A percentile compares a stretch with the other conserved stretches of the same genome.
These are phyloP conservation scores for Podilymbus podiceps DNA, from an alignment of 2,113 vertebrate genomes.

Conservation along the genomic window DNA sequence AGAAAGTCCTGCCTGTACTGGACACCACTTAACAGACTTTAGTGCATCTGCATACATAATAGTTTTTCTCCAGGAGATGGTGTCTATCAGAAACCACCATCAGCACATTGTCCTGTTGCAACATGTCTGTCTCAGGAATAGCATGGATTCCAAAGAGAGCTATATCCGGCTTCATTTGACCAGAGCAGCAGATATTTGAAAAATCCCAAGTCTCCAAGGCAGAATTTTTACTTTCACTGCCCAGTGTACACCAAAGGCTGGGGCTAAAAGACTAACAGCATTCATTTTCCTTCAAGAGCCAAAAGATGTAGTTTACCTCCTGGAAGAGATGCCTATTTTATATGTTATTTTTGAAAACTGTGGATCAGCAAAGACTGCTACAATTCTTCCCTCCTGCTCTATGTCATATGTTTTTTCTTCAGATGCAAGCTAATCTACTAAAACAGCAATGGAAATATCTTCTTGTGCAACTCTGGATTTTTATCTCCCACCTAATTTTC, in stretches of 20 bases:
- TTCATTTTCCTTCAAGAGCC: not conserved
- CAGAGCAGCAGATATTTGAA: not conserved
- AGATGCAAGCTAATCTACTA: not conserved
- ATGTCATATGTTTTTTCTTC: not conserved
- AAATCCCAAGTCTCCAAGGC: not conserved
- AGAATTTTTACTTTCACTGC: not conserved
- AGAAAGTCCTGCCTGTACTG: not conserved
- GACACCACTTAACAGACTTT: too few relatives aligned
- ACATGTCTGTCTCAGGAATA: not conserved
- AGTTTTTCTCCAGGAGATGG: not conserved
- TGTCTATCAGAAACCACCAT: not conserved
- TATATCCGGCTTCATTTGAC: not conserved
- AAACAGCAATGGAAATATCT: not conserved
- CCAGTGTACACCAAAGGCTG: not conserved
- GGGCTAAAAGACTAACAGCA: not conserved
- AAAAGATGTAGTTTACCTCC: not conserved
- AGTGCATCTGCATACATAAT: not conserved
- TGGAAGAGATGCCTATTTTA: not conserved
- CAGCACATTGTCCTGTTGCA: not conserved
- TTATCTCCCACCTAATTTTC: not conserved
- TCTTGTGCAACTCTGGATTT: conserved; percentile 39
- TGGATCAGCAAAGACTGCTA: not conserved
- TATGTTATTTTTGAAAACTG: not conserved
- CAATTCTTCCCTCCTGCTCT: not conserved
- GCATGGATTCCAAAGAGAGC: not conserved